Base-by-base conservation (phyloP, 2,113 vertebrate genomes). In the Rhipidura dahli region DNA sequence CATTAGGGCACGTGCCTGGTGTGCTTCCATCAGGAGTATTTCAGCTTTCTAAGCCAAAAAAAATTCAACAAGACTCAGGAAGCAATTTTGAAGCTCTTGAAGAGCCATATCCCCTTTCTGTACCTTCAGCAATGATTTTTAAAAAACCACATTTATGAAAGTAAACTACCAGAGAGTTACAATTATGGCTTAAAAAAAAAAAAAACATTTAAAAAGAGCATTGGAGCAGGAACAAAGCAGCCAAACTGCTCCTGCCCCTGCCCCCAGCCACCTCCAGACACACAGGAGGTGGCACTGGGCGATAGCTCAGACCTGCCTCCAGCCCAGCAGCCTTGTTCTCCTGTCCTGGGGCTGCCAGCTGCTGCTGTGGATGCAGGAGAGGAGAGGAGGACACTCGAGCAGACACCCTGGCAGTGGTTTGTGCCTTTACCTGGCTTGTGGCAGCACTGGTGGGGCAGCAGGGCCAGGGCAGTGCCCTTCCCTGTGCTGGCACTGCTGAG, bases 51-150 rank as follows among this genome's bases (percentile, higher is more conserved):
- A 56, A 94, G 66, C 80, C 76, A 84, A 75, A 87, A 49, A 85
- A 53, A 53, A n/a, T 57, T 75, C 70, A 87, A 37, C 56, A 87
- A 50, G 73, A 90, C 60, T 78, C 73, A 85, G 92, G 79, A 97
- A 95, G 83, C 37, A 86, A 90, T 95, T 78, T 80, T 83, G 93
- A 95, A 92, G 75, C 82, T 79, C 90, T 90, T 69, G 59, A 87
- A 94, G 70, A 76, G 49, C 33, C 31, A 18, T 71, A 91, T 85
- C 50, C 77, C 51, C 65, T 94, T 96, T 88, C 84, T 87, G 60
- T 68, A 79, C 69, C 73, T 91, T 87, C 77, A 94, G 75, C 66
- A 80, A 83, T 66, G 53, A 76, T 69, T 87, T 89, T 11, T 11
- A 13, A 28, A 57, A 86, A 86, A 40, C 0, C 47, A 61, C 26